Conservation (phyloP, 2,113 vertebrate genomes). For the Scolopax mira region DNA sequence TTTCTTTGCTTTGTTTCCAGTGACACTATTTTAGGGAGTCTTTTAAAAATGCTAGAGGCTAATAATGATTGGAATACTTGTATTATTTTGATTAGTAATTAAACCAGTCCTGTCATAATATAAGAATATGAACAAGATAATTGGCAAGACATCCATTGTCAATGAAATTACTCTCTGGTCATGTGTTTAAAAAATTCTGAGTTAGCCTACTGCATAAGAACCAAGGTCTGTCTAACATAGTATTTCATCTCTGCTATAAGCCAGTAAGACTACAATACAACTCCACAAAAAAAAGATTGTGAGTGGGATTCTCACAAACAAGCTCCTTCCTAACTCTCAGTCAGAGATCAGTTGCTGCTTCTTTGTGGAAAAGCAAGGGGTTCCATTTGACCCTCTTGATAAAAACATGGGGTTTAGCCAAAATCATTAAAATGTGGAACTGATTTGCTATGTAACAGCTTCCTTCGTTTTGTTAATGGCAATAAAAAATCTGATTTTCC, state of each 20-base stretch:
- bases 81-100: constrained; percentile 10
- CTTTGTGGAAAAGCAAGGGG: constrained; percentile 2
- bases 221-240: background rate
- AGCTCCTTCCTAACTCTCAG: background rate
- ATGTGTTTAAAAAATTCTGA: background rate
- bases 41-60: background rate
- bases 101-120: background rate
- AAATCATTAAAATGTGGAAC: constrained; percentile 58
- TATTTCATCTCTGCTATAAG: background rate
- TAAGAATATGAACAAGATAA: background rate
- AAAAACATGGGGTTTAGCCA: constrained; percentile 43
- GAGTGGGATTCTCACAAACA: background rate
- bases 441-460: constrained; percentile 52
- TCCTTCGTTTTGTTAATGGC: constrained; percentile 70
- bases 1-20: constrained; percentile 12
- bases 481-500: constrained; percentile 79
- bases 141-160: background rate
- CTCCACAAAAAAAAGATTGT: background rate
- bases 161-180: background rate
- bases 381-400: constrained; percentile 35
- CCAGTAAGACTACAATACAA: background rate
- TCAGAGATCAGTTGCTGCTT: background rate
- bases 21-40: background rate
- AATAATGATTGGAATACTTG: background rate
- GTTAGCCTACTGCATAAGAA: background rate